Conservation (phyloP, 2,888 invertebrate genomes). For the Prosapia bicincta region DNA sequence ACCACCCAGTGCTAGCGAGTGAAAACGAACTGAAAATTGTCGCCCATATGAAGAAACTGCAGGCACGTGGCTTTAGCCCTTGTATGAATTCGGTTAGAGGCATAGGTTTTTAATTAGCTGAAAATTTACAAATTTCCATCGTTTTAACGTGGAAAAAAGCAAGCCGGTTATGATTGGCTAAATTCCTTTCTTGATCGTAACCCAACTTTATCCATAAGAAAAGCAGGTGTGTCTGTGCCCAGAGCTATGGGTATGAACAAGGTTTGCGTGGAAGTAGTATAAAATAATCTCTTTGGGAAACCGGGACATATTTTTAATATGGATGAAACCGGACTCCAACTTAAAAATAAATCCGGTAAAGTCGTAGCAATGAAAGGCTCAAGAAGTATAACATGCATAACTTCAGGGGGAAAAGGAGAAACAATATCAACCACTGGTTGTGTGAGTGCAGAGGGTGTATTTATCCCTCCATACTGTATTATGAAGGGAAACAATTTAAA, state of each 20-base stretch:
- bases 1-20: neutral
- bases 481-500: conserved; percentile 2
- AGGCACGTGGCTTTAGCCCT: conserved; percentile 3
- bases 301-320: conserved; percentile 6
- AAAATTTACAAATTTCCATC: neutral
- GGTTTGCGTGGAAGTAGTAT: neutral
- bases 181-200: neutral
- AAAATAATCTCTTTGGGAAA: neutral
- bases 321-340: conserved; percentile 7
- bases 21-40: conserved; percentile 7
- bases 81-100: neutral
- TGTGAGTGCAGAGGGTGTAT: conserved; percentile 3
- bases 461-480: neutral
- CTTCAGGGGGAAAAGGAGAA: conserved; percentile 6
- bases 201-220: neutral
- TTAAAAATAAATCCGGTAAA: conserved; percentile 6
- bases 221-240: neutral
- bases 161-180: conserved; percentile 3
- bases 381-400: neutral
- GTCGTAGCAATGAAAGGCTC: conserved; percentile 7
- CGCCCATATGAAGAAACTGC: conserved; percentile 5
- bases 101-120: conserved; percentile 4
- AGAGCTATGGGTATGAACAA: conserved; percentile 1
- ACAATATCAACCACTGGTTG: neutral
- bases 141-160: neutral